phyloP scores from a whole-genome alignment of 37 sponge, comb jelly and placozoan species.

The Spongilla lacustris region DNA sequence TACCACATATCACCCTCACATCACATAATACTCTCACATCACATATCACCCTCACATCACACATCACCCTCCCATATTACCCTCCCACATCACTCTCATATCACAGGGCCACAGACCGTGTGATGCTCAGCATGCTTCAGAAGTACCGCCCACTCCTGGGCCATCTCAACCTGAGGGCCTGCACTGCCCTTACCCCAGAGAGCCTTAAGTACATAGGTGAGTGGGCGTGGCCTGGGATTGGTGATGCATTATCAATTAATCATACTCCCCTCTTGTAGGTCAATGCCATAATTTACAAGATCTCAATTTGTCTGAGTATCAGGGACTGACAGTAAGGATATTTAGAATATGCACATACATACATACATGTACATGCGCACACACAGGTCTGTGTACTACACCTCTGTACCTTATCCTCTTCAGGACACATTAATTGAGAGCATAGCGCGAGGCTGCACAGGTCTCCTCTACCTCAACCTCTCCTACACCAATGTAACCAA shows the following conservation, averaged over 20 bases:
- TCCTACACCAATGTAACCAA: slow-evolving; percentile 87
- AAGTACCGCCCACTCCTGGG: slow-evolving; percentile 87
- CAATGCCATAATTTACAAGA: slow-evolving; percentile 96
- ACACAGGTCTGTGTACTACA: neutral
- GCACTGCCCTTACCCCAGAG: slow-evolving; percentile 58
- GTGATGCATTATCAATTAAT: no score
- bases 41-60: no score
- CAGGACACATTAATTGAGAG: slow-evolving; percentile 76
- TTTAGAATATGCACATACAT: neutral
- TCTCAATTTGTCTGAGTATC: slow-evolving; percentile 88
- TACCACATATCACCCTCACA: no score
- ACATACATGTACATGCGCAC: neutral
- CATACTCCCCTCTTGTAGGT: slow-evolving; percentile 35
- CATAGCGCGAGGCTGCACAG: slow-evolving; percentile 77
- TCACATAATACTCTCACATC: no score
- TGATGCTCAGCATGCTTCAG: slow-evolving; percentile 54
- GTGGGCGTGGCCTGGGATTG: no score
- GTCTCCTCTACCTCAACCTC: slow-evolving; percentile 92
- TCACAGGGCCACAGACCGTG: slow-evolving; percentile 60
- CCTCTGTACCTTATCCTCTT: neutral
- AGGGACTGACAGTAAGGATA: slow-evolving; percentile 52
- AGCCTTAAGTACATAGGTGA: slow-evolving; percentile 77
- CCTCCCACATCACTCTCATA: neutral
- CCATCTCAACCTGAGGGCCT: slow-evolving; percentile 85
- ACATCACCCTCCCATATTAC: neutral